Base-by-base conservation (phyloP, 2,113 vertebrate genomes). In the Pluvialis apricaria region DNA sequence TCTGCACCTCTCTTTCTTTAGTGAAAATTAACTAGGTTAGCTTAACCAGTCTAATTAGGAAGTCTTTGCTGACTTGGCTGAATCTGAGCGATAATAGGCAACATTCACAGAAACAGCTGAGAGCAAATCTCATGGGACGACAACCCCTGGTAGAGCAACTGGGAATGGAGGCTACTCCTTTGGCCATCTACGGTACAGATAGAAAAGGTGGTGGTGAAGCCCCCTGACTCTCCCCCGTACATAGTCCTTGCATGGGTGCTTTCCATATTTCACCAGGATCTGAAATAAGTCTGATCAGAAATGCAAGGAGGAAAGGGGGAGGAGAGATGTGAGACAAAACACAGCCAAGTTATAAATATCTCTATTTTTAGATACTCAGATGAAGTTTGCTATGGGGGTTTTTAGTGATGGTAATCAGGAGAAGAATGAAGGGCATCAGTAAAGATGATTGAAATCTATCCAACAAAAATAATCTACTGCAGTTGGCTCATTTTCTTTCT, bases 401-500 rank as follows among this genome's bases (percentile, higher is more conserved):
- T 96, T 95, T 95, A 94, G 94, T 84, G 95, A 91, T 94, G 86
- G 77, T 86, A 96, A 96, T 96, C 94, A 95, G 88, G 72, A 96
- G 77, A 95, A 96, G 94, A 96, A 96, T 97, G 94, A 96, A 97
- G 95, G 95, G 91, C 86, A 95, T 94, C 96, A 95, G 92, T 95
- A 96, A 96, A 96, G 92, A 96, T 97, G 96, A 97, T 96, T 96
- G 94, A 97, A 96, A 96, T 85, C 86, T 95, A 93, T 92, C 95
- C 94, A 96, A 95, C 94, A 87, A 95, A 96, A 97, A 97, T 96
- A 97, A 96, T 96, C 96, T 97, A 94, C 88, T 91, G 96, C 95
- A 96, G 96, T 96, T 95, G 95, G 83, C 92, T 97, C 95, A 96
- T 97, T 96, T 97, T 95, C 86, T 95, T 97, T 96, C 94, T 91